Percentiles rank a stretch among this genome's conserved stretches.
Conservation (phyloP, 2,888 invertebrate genomes). For the Nemotelus nigrinus region DNA sequence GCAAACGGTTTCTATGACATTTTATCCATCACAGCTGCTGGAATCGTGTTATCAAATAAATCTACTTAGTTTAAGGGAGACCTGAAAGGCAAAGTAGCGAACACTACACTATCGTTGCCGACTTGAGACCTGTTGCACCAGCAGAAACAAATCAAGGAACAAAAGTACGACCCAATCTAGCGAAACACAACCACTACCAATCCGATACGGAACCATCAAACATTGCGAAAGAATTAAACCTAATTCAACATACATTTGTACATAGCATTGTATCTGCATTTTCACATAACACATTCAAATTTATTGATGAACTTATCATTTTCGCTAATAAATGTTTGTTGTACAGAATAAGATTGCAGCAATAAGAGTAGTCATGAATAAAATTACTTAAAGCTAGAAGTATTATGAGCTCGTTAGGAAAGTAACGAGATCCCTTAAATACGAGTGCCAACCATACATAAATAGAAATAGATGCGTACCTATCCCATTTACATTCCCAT, state of each 20-base stretch:
- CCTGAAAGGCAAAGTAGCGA: slow-evolving; percentile 30
- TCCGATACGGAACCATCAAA: neutral
- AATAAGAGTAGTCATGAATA: neutral
- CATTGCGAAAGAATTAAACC: neutral
- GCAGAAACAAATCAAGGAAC: slow-evolving; percentile 6
- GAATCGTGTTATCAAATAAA: neutral
- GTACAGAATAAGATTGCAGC: slow-evolving; percentile 21
- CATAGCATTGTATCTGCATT: slow-evolving; percentile 4
- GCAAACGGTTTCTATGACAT: neutral
- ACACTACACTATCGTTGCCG: neutral
- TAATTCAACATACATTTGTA: slow-evolving; percentile 12
- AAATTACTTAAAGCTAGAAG: slow-evolving; percentile 2
- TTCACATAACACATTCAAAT: slow-evolving; percentile 34
- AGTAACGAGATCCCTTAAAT: slow-evolving; percentile 29
- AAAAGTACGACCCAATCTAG: slow-evolving; percentile 12
- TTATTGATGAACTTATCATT: slow-evolving; percentile 37
- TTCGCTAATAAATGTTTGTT: slow-evolving; percentile 25
- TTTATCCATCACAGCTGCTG: neutral
- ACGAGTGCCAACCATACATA: slow-evolving; percentile 39
- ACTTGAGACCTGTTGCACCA: neutral
- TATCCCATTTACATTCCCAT: slow-evolving; percentile 79
- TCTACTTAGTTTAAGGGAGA: slow-evolving; percentile 36
- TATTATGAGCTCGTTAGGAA: slow-evolving; percentile 10
- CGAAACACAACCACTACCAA: neutral
- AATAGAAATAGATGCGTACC: slow-evolving; percentile 67